phyloP scores from a whole-genome alignment of 2,113 vertebrate genomes.

The Neogobius melanostomus region DNA sequence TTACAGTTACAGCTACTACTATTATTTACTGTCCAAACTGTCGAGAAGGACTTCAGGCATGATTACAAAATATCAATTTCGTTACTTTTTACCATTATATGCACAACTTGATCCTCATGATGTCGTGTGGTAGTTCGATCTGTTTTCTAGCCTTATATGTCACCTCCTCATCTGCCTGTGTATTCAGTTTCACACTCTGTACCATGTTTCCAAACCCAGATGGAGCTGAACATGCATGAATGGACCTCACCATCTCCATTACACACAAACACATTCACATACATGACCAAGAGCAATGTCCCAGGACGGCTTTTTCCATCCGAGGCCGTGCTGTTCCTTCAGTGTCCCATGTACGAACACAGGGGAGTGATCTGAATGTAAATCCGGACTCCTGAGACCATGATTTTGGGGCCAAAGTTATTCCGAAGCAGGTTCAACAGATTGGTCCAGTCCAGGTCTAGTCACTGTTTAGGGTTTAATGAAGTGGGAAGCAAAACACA shows the following conservation, averaged over 20 bases:
- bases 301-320: slow-evolving; percentile 42
- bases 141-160: slow-evolving; percentile 29
- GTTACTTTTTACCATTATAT: not conserved
- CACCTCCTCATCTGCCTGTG: slow-evolving; percentile 66
- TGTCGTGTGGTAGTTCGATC: slow-evolving; percentile 35
- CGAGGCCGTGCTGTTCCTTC: slow-evolving; percentile 22
- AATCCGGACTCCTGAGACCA: slow-evolving; percentile 27
- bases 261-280: slow-evolving; percentile 22
- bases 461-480: slow-evolving; percentile 47
- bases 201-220: slow-evolving; percentile 67
- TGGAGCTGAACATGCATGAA: slow-evolving; percentile 52
- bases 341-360: slow-evolving; percentile 17
- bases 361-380: slow-evolving; percentile 26
- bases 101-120: slow-evolving; percentile 34
- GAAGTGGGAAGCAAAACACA: slow-evolving; percentile 42
- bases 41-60: no score
- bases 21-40: no score
- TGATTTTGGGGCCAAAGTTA: slow-evolving; percentile 43
- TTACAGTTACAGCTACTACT: no score
- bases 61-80: no score
- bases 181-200: slow-evolving; percentile 66
- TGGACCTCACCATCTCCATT: slow-evolving; percentile 28
- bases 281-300: slow-evolving; percentile 27
- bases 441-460: slow-evolving; percentile 24
- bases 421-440: slow-evolving; percentile 37